Percentiles rank a stretch among this genome's conserved stretches.
Evolutionary conservation across 23 tunicate species (phyloP).

Genomic region (Botrylloides violaceus): DNA sequence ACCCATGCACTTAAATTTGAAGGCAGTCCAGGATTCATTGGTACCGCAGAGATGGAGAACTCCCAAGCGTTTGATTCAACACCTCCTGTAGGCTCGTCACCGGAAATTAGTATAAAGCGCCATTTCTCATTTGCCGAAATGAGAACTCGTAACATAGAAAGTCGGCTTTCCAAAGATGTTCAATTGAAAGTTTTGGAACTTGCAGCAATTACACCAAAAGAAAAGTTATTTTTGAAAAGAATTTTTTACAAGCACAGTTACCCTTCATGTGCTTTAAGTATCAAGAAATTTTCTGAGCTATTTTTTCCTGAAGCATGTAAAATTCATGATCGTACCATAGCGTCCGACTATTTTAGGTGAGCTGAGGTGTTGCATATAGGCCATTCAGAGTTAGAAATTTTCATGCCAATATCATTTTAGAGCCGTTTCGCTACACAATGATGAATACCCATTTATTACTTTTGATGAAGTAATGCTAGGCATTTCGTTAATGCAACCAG

Average conservation of each 20-base stretch:
- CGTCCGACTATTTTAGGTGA: slow-evolving; percentile 56
- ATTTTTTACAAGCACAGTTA: slow-evolving; percentile 37
- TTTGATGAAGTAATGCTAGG: slow-evolving; percentile 64
- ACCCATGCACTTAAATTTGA: not conserved
- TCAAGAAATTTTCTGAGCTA: slow-evolving; percentile 23
- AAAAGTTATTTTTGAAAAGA: slow-evolving; percentile 15
- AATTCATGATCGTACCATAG: slow-evolving; percentile 6
- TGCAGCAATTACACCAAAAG: slow-evolving; percentile 26
- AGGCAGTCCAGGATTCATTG: not conserved
- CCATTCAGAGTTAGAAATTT: not conserved
- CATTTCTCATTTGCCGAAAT: slow-evolving; percentile 1
- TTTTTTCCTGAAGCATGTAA: slow-evolving; percentile 31
- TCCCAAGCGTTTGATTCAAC: slow-evolving; percentile 11
- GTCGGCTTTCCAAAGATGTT: slow-evolving; percentile 14
- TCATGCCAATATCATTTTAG: slow-evolving; percentile 23
- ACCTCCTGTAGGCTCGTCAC: not conserved
- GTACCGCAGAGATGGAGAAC: not conserved
- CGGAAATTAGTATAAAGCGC: not conserved
- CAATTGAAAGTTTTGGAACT: slow-evolving; percentile 30
- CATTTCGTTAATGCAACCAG: slow-evolving; percentile 57
- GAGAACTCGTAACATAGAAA: slow-evolving; percentile 17
- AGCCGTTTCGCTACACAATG: slow-evolving; percentile 53
- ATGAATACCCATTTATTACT: slow-evolving; percentile 31
- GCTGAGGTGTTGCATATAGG: not conserved
- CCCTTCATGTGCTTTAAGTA: slow-evolving; percentile 48